Base-by-base conservation (phyloP, 2,113 vertebrate species). In the Malurus cyaneus region DNA sequence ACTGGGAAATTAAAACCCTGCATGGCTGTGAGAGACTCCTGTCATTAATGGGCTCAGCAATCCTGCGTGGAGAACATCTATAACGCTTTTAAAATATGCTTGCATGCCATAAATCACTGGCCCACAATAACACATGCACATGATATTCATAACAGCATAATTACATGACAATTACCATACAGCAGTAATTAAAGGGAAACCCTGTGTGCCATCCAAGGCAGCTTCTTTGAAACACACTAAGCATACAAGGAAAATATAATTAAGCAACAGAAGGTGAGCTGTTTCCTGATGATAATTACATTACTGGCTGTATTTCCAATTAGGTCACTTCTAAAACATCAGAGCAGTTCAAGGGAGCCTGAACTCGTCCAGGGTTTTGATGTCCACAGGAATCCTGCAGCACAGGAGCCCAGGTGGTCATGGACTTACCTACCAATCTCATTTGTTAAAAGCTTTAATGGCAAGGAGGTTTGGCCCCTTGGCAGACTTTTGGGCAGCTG, bases 191-290 rank as follows among this genome's bases (percentile, higher is more conserved):
- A 95, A 86, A 71, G 42, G 76, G 64, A 94, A 95, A 83, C 20
- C 24, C 24, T 50, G 62, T 4, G 34, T n/a, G 50, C 81, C 47
- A 66, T 83, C 79, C 85, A 77, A 86, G 66, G 80, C 34, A 66
- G 71, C 12, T 69, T 50, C 82, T 93, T 77, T 80, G 34, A 86
- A 92, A 86, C 13, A 28, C 34, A 52, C 79, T 59, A 77, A 73
- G 25, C 34, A 86, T 8, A 88, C 76, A 54, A 18, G 24, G 36
- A 90, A 94, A 95, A 80, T 66, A 84, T 62, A 88, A 95, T 96
- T 86, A 83, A 83, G 67, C 82, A 88, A 76, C 88, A 95, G 88
- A 95, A 96, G 86, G 95, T 20, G 52, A 88, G 74, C 60, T 93
- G 49, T 62, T 93, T 93, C 60, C 86, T 80, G 88, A 85, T 11